These are phyloP conservation scores for Luscinia megarhynchos DNA, from an alignment of 2,797 vertebrate genomes.

Conservation along the genomic window DNA sequence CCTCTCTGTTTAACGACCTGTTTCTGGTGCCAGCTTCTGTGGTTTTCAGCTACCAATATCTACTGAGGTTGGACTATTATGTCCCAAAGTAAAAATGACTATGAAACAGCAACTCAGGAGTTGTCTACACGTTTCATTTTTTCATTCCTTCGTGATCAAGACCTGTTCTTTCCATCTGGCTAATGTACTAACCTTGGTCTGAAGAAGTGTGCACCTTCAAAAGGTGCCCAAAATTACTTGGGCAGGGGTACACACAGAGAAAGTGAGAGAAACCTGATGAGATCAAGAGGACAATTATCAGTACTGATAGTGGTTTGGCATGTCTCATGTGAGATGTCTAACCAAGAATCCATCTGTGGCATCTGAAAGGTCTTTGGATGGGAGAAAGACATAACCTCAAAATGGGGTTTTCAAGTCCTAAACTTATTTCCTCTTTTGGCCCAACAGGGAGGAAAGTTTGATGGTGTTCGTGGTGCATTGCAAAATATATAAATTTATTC, in stretches of 20 bases:
- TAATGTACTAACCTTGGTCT: neutral
- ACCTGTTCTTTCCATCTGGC: neutral
- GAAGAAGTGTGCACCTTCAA: neutral
- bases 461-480: neutral
- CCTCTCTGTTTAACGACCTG: neutral
- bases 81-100: neutral
- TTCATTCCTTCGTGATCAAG: neutral
- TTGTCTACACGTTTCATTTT: neutral
- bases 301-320: neutral
- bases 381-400: neutral
- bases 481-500: neutral
- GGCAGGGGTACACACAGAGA: accelerated
- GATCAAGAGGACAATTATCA: neutral
- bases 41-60: neutral
- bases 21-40: neutral
- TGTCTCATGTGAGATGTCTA: neutral
- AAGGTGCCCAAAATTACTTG: neutral
- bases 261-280: neutral
- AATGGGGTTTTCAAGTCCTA: neutral
- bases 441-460: neutral
- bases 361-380: neutral
- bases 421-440: neutral
- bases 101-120: neutral
- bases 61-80: neutral
- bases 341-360: too few species aligned